Evolutionary conservation across 2,113 vertebrate genomes (phyloP).

Genomic region (Monopterus albus): DNA sequence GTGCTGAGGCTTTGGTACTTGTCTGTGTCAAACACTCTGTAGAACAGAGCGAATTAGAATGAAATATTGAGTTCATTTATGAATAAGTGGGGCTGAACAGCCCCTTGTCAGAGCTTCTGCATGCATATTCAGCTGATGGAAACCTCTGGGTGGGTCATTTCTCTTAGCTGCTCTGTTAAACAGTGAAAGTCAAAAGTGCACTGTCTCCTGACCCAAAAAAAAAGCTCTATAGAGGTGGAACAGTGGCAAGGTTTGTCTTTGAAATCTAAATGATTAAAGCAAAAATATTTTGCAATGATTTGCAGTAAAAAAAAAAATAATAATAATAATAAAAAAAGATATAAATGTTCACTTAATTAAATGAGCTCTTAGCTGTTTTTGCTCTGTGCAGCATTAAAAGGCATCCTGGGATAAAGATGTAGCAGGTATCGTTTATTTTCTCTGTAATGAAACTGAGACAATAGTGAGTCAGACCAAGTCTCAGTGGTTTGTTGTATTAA

Average conservation of each 20-base stretch:
- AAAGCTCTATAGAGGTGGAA: constrained; percentile 60
- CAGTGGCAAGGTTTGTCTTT: constrained; percentile 32
- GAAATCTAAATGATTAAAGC: constrained; percentile 33
- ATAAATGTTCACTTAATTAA: neutral
- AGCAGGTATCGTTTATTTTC: constrained; percentile 39
- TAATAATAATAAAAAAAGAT: neutral
- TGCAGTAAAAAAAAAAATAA: no score
- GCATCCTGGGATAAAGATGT: constrained; percentile 20
- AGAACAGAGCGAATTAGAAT: constrained; percentile 74
- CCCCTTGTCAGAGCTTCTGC: constrained; percentile 73
- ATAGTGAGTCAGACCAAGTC: constrained; percentile 47
- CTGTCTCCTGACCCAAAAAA: constrained; percentile 55
- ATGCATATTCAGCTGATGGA: constrained; percentile 79
- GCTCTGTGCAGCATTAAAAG: constrained; percentile 5
- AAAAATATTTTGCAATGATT: no score
- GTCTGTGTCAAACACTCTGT: constrained; percentile 67
- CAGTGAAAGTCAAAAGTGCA: constrained; percentile 81
- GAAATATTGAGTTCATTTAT: constrained; percentile 83
- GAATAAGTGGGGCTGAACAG: constrained; percentile 80
- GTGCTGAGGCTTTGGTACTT: constrained; percentile 51
- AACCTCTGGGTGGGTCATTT: constrained; percentile 80
- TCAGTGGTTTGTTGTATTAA: constrained; percentile 54
- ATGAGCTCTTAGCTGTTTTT: neutral
- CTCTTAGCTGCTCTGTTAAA: constrained; percentile 81
- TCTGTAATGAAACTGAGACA: constrained; percentile 49